Conservation (phyloP, 2,888 invertebrate genomes). For the Xestia xanthographa region DNA sequence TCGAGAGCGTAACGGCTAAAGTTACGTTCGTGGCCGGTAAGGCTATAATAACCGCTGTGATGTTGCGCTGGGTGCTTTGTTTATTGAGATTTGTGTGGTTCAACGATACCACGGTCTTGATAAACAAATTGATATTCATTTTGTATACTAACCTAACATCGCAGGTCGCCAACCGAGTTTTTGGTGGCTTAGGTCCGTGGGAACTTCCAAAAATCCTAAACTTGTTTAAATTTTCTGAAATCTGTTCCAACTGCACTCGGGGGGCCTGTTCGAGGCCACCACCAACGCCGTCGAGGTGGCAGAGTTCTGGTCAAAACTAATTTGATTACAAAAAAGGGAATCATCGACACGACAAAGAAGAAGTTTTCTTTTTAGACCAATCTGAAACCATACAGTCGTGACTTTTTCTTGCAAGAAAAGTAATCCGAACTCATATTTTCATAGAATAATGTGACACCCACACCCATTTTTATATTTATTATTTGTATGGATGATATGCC, state of each 20-base stretch:
- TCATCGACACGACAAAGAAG: too few species aligned
- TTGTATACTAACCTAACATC: neutral
- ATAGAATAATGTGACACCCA: conserved; percentile 1
- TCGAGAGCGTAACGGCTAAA: conserved; percentile 62
- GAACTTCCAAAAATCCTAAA: neutral
- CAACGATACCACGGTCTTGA: neutral
- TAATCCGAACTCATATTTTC: conserved; percentile 7
- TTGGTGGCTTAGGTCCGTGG: neutral
- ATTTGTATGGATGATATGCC: conserved; percentile 3
- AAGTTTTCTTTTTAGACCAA: neutral
- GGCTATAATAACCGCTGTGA: conserved; percentile 52
- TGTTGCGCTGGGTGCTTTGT: conserved; percentile 47
- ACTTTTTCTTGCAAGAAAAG: neutral
- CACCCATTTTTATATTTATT: conserved; percentile 9
- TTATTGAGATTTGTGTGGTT: conserved; percentile 45
- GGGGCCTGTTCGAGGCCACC: too few species aligned
- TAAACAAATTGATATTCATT: neutral
- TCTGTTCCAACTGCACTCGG: too few species aligned
- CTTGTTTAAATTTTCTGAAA: too few species aligned
- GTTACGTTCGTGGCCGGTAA: conserved; percentile 57
- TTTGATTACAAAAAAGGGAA: too few species aligned
- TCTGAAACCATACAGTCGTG: neutral
- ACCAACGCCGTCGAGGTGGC: too few species aligned
- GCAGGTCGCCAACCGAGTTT: neutral
- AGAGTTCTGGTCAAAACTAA: too few species aligned